Conservation (phyloP, 2,113 vertebrate species). For the Otocyon megalotis region DNA sequence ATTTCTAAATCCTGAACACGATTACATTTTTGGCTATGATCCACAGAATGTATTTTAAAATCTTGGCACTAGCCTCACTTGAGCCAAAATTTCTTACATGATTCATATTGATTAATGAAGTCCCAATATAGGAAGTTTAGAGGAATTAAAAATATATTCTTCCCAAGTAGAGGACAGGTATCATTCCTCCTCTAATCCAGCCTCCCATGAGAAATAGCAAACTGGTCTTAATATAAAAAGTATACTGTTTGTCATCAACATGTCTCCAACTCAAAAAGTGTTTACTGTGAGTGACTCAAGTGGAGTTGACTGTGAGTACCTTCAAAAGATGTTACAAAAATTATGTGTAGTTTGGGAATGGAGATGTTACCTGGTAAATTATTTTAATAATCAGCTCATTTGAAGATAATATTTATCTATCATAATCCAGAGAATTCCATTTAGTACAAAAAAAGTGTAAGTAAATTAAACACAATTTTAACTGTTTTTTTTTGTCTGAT, state of each 20-base stretch:
- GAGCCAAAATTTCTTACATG: background rate
- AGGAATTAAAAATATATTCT: background rate
- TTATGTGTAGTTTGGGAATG: background rate
- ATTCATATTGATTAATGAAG: constrained; percentile 3
- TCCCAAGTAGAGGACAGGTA: background rate
- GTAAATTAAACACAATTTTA: background rate
- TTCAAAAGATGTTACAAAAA: background rate
- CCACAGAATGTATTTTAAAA: background rate
- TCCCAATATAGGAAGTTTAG: background rate
- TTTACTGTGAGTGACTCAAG: background rate
- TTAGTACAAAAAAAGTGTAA: background rate
- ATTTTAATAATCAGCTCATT: background rate
- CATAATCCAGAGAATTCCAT: background rate
- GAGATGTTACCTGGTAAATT: background rate
- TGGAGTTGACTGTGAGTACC: background rate
- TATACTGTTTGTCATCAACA: background rate
- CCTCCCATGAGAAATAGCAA: background rate
- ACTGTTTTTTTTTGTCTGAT: background rate
- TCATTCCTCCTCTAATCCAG: background rate
- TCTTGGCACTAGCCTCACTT: background rate
- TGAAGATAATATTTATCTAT: background rate
- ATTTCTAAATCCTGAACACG: background rate
- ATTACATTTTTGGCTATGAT: background rate
- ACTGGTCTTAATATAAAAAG: constrained; percentile 13
- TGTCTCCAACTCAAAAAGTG: background rate